Conservation (phyloP, 1,140 invertebrate species). For the Euglossa dilemma region DNA sequence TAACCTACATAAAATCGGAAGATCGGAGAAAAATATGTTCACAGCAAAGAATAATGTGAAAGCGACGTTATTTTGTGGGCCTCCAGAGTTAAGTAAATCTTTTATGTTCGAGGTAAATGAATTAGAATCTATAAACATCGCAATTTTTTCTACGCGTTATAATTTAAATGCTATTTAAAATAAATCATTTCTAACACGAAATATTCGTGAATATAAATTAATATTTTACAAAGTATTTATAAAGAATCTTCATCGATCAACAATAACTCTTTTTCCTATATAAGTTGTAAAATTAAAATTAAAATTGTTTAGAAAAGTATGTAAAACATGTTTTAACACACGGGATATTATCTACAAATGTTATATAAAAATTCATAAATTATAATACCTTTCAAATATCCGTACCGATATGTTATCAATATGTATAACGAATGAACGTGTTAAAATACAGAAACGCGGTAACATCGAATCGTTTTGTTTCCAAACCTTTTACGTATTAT, state of each 20-base stretch:
- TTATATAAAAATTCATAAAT: no score
- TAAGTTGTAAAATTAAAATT: no score
- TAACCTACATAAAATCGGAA: slow-evolving; percentile 31
- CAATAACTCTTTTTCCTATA: neutral
- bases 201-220: no score
- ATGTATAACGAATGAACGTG: neutral
- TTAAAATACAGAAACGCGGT: neutral
- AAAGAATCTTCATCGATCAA: no score
- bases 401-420: neutral
- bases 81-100: slow-evolving; percentile 65
- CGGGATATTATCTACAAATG: no score
- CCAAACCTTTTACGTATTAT: neutral
- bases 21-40: slow-evolving; percentile 43
- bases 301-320: no score
- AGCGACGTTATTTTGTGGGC: slow-evolving; percentile 70
- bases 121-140: neutral
- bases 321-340: no score
- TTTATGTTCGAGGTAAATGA: slow-evolving; percentile 75
- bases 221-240: no score
- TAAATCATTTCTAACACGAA: neutral
- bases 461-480: neutral
- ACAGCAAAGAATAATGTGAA: slow-evolving; percentile 43
- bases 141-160: neutral
- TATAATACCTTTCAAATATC: no score
- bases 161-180: neutral